Evolutionary conservation across 2,113 vertebrate species (phyloP).

Genomic region (Chrysochloris asiatica): DNA sequence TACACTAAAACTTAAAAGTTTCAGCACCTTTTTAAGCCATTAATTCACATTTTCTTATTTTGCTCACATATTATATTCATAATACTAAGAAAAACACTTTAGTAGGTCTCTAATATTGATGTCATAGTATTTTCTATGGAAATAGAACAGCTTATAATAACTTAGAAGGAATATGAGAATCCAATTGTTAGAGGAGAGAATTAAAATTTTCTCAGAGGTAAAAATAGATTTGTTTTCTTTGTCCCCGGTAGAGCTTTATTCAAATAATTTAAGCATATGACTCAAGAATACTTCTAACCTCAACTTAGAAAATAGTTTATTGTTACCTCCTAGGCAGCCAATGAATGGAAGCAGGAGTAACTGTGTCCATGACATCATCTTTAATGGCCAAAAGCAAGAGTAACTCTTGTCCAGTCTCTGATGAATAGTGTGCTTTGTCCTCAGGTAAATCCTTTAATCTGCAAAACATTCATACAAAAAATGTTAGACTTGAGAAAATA

Average conservation of each 20-base stretch:
- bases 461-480: conserved; percentile 77
- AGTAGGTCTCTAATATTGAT: too few relatives aligned
- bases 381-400: conserved; percentile 87
- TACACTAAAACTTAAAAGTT: too few relatives aligned
- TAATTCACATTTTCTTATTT: too few relatives aligned
- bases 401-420: conserved; percentile 86
- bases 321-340: conserved; percentile 95
- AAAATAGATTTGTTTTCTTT: not conserved
- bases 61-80: too few relatives aligned
- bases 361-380: conserved; percentile 96
- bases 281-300: not conserved
- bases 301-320: conserved; percentile 50
- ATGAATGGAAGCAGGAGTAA: conserved; percentile 92
- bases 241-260: too few relatives aligned
- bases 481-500: conserved; percentile 46
- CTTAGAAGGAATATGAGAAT: not conserved
- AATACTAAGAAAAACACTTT: too few relatives aligned
- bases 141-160: not conserved
- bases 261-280: not conserved
- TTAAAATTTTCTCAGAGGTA: not conserved
- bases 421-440: conserved; percentile 84
- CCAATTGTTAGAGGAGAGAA: not conserved
- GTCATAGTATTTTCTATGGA: not conserved
- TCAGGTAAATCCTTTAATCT: conserved; percentile 90
- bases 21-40: too few relatives aligned